Evolutionary conservation across 1,140 invertebrate species (phyloP), one percentile per base, ranked within the genome.

Genomic region (Drosophila varians): DNA sequence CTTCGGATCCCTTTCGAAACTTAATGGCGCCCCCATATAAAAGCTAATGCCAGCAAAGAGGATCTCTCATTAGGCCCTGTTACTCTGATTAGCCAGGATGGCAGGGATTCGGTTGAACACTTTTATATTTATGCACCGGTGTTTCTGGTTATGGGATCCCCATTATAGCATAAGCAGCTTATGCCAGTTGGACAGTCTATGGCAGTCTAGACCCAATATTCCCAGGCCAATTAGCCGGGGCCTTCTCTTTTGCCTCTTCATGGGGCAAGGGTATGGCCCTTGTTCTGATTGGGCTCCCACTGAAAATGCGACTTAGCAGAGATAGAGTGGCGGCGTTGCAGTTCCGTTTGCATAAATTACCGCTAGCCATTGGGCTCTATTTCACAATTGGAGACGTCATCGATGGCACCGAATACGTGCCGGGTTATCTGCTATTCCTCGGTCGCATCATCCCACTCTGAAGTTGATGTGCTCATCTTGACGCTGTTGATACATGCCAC

Each of bases 291-390:
- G 1, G 9, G 14, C 42, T 28, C 26, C 11, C 34, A 38, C 6
- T 16, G n/a, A 25, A 34, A 34, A 6, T 26, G 23, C 38, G 23
- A 4, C 14, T 14, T 21, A 11, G 11, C 25, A 60, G 21, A 60
- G 21, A 18, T 12, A 38, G 14, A 38, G 18, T 18, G 23, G 8
- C 12, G 4, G 14, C 43, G 9, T 21, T 51, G 9, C 8, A 78
- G 82, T 70, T 86, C 80, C 82, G 80, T 74, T 70, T 87, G 38
- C 55, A 80, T 70, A 60, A 45, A 62, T 74, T 47, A 49, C 42
- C 12, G 46, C 42, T 47, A 56, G 28, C 36, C 61, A 43, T 21
- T 47, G 51, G 46, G 21, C 47, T 19, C 40, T 64, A 64, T 73
- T 78, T 77, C 69, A 69, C 69, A 73, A 73, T 64, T 45, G 40